phyloP scores from a whole-genome alignment of 2,888 invertebrate genomes.

The Eupithecia subfuscata region DNA sequence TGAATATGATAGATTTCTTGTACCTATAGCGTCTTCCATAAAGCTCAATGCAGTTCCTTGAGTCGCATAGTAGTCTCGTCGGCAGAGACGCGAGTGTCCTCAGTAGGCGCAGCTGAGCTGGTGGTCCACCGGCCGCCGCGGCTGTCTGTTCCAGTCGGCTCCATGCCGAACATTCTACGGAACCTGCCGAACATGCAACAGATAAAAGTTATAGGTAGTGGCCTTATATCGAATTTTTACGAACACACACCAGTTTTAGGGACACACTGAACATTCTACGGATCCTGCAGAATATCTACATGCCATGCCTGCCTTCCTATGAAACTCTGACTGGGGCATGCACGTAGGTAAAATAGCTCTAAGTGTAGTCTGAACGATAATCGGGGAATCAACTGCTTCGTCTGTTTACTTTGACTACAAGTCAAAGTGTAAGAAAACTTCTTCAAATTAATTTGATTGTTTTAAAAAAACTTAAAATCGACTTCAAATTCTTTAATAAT shows the following conservation, averaged over 20 bases:
- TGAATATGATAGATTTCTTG: not conserved
- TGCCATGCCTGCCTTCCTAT: no score
- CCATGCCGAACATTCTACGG: slow-evolving; percentile 55
- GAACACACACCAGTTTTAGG: no score
- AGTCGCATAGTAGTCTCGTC: slow-evolving; percentile 70
- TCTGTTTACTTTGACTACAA: no score
- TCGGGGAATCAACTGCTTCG: no score
- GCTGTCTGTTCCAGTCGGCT: slow-evolving; percentile 55
- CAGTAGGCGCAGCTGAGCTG: slow-evolving; percentile 72
- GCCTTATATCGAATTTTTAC: not conserved
- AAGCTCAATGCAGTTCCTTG: slow-evolving; percentile 65
- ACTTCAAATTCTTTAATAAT: no score
- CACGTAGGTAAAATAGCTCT: no score
- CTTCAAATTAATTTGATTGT: no score
- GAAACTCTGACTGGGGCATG: no score
- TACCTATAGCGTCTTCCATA: slow-evolving; percentile 28
- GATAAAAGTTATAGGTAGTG: not conserved
- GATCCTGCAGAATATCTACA: no score
- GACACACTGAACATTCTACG: not conserved
- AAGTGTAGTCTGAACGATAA: no score
- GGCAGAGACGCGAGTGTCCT: slow-evolving; percentile 70
- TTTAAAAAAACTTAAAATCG: no score
- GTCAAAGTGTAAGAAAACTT: no score
- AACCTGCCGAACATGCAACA: slow-evolving; percentile 49
- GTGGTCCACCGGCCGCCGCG: slow-evolving; percentile 68